phyloP scores from a whole-genome alignment of 2,797 vertebrate genomes.

The Rhodeus uyekii region DNA sequence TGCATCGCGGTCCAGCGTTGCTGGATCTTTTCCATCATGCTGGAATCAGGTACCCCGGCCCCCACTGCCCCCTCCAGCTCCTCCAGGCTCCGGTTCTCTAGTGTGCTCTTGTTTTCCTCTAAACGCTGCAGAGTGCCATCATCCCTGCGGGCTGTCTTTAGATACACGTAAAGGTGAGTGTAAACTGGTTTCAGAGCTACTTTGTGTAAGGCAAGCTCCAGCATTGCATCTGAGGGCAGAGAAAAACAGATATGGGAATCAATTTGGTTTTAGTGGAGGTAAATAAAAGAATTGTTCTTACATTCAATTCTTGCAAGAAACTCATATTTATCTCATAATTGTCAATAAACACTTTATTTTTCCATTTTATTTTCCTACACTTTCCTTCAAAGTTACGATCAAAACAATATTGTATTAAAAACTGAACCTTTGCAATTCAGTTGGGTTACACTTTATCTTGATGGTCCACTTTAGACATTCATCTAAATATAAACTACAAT shows the following conservation, averaged over 20 bases:
- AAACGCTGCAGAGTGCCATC: constrained; percentile 73
- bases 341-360: no score
- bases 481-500: neutral
- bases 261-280: neutral
- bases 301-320: neutral
- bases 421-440: no score
- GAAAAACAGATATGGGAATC: neutral
- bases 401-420: neutral
- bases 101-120: constrained; percentile 68
- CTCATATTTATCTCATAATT: no score
- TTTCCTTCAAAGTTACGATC: neutral
- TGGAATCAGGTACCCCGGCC: constrained; percentile 72
- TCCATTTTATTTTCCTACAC: neutral
- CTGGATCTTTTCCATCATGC: constrained; percentile 79
- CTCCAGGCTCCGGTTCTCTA: constrained; percentile 65
- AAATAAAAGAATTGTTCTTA: neutral
- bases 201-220: constrained; percentile 83
- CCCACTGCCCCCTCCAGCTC: constrained; percentile 72
- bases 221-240: constrained; percentile 70
- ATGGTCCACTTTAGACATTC: neutral
- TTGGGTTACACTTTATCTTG: neutral
- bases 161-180: constrained; percentile 74
- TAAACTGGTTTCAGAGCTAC: constrained; percentile 81
- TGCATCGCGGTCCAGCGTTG: constrained; percentile 79
- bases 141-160: constrained; percentile 64